Evolutionary conservation across 2,113 vertebrate species (phyloP), one percentile per base, ranked within the genome.

Genomic region (Genyomyrus donnyi): DNA sequence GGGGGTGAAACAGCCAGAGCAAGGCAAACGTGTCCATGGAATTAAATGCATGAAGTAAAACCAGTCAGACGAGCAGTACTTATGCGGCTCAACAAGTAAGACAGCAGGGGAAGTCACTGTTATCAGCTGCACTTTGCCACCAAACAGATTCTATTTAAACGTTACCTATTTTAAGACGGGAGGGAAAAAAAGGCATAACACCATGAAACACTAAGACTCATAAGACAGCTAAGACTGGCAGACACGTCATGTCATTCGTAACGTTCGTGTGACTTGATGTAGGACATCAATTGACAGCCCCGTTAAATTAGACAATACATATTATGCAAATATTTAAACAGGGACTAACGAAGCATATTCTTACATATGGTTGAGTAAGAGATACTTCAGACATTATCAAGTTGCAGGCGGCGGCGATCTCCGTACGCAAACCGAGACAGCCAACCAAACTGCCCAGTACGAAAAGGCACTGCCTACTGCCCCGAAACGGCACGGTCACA

Each of bases 41-140:
- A 89, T 89, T 8, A 6, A 39, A 85, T 21, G 39, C 52, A 89
- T 85, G 89, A 80, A 48, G 89, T 31, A 45, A 85, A 84, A 89
- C 89, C 77, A 48, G 89, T 46, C 52, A 85, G 42, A 48, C 77
- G 85, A 80, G 31, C 85, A 27, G 21, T 87, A 35, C 70, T 50
- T 19, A 80, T 66, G 27, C 24, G 62, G 10, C 10, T 27, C 45
- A 50, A 77, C 58, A 93, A 85, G 21, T 4, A 53, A 84, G 90
- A 87, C 13, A 50, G 62, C 24, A n/a, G 62, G n/a, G 62, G 62
- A 66, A 27, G 62, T 66, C 62, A 10, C 62, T 45, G n/a, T 83
- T 39, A 45, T 84, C 42, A 84, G 62, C 62, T 27, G 62, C 62
- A 27, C 62, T 27, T 66, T n/a, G 62, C 62, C 62, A 66, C 24